A percentile compares a stretch with the other conserved stretches of the same genome.
Evolutionary conservation across 2,888 invertebrate genomes (phyloP).

Genomic region (Odiellus spinosus): DNA sequence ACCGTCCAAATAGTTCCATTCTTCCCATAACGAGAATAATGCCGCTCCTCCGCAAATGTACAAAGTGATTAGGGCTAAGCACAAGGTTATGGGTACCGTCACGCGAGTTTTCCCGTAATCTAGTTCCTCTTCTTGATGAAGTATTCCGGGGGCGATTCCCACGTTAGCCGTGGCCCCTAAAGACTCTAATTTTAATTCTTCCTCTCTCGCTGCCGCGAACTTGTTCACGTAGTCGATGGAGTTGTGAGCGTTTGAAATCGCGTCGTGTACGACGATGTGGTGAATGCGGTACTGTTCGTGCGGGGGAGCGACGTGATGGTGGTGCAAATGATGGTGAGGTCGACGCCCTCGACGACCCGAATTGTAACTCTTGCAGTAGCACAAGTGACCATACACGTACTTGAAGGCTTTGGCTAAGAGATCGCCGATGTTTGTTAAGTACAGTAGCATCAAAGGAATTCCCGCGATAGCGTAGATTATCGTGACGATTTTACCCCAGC

Average conservation of each 20-base stretch:
- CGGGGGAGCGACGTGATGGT: constrained; percentile 7
- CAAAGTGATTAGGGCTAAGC: constrained; percentile 73
- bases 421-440: constrained; percentile 73
- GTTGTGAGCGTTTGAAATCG: constrained; percentile 6
- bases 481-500: constrained; percentile 20
- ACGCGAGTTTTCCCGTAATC: constrained; percentile 38
- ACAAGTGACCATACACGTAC: constrained; percentile 19
- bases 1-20: constrained; percentile 80
- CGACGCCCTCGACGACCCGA: constrained; percentile 7
- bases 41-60: constrained; percentile 77
- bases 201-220: neutral
- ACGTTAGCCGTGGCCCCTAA: neutral
- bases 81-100: constrained; percentile 72
- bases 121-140: neutral
- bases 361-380: constrained; percentile 40
- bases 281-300: constrained; percentile 19
- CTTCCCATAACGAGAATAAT: constrained; percentile 81
- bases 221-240: neutral
- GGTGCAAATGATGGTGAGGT: constrained; percentile 8
- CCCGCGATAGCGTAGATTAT: constrained; percentile 62
- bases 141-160: neutral
- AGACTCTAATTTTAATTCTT: neutral
- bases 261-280: constrained; percentile 18
- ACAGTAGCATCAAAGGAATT: constrained; percentile 70
- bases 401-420: constrained; percentile 36